Conservation (phyloP, 2,888 invertebrate species). For the Lottia gigantea region DNA sequence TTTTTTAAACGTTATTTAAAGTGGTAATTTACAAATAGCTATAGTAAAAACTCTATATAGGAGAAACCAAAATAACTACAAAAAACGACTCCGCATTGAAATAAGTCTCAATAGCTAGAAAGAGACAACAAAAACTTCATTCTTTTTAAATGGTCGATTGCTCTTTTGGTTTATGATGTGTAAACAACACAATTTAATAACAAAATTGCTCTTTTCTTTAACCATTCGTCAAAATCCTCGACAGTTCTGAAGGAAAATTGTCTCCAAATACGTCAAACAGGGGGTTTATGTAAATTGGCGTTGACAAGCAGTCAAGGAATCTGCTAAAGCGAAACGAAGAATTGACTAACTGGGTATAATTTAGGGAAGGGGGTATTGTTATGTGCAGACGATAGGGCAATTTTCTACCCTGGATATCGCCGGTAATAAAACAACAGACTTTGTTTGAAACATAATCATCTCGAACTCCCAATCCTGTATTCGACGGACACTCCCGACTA, state of each 20-base stretch:
- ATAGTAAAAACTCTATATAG: too few species aligned
- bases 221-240: background rate
- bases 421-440: background rate
- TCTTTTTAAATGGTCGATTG: too few species aligned
- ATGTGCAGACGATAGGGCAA: conserved; percentile 3
- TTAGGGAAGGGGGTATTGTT: conserved; percentile 1
- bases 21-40: too few species aligned
- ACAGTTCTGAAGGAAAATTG: background rate
- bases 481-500: background rate
- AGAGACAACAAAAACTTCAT: too few species aligned
- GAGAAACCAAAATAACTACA: too few species aligned
- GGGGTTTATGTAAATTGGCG: background rate
- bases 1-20: too few species aligned
- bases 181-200: background rate
- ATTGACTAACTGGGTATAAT: background rate
- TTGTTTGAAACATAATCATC: conserved; percentile 5
- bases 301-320: conserved; percentile 2
- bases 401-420: background rate
- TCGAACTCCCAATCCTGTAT: background rate
- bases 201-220: conserved; percentile 1
- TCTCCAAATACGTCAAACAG: background rate
- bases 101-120: too few species aligned
- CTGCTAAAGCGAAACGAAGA: background rate
- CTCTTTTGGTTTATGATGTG: too few species aligned
- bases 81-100: too few species aligned